phyloP scores from a whole-genome alignment of 2,888 invertebrate species.

The Phengaris arion region DNA sequence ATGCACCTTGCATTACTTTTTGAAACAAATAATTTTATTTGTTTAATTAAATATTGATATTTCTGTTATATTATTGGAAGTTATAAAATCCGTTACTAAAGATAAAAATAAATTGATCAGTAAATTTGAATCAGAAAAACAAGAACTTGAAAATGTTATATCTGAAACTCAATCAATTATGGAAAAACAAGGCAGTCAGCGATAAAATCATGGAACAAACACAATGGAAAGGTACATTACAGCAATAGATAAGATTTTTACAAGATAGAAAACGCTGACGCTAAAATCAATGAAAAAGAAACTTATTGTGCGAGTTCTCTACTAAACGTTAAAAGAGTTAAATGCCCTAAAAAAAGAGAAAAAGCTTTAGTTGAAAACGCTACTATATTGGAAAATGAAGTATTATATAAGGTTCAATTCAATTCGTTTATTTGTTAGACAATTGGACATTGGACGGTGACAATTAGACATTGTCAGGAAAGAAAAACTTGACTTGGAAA shows the following conservation, averaged over 20 bases:
- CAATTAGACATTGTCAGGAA: background rate
- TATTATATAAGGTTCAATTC: background rate
- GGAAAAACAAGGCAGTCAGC: conserved; percentile 9
- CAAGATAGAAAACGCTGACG: background rate
- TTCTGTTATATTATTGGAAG: conserved; percentile 37
- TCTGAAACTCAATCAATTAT: conserved; percentile 39
- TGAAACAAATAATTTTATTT: too few relatives aligned
- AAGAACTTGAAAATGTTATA: conserved; percentile 38
- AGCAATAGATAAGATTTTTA: background rate
- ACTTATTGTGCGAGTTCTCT: background rate
- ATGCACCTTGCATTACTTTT: too few relatives aligned
- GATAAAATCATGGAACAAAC: background rate
- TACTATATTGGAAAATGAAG: background rate
- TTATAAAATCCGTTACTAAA: conserved; percentile 15
- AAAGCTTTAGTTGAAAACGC: background rate
- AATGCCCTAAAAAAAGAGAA: background rate
- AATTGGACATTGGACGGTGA: too few relatives aligned
- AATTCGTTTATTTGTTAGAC: too few relatives aligned
- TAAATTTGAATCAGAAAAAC: conserved; percentile 35
- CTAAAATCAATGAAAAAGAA: background rate
- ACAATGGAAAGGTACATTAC: background rate
- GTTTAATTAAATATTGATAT: background rate
- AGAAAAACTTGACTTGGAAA: background rate
- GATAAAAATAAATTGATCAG: conserved; percentile 31
- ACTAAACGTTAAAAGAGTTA: background rate